Evolutionary conservation across 2,888 invertebrate species (phyloP).

Genomic region (Malthinus seriepunctatus): DNA sequence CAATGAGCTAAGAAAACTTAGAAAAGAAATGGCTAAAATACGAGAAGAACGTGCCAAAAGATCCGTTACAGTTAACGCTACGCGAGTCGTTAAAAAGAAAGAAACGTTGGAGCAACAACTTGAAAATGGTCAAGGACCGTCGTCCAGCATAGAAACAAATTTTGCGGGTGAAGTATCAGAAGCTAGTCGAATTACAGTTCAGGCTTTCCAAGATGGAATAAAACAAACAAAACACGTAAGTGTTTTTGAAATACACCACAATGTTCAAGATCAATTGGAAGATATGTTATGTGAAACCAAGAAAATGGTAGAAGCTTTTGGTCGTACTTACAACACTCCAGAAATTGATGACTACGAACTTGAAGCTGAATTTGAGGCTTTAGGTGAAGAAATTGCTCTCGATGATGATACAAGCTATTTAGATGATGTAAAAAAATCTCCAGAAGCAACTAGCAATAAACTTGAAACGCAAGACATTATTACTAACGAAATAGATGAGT

Average conservation of each 20-base stretch:
- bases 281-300: slow-evolving; percentile 97
- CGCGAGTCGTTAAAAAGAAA: too few species aligned
- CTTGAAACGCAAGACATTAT: slow-evolving; percentile 70
- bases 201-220: slow-evolving; percentile 97
- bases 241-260: slow-evolving; percentile 96
- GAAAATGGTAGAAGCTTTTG: slow-evolving; percentile 95
- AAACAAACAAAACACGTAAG: slow-evolving; percentile 99
- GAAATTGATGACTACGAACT: slow-evolving; percentile 98
- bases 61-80: too few species aligned
- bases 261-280: slow-evolving; percentile 95
- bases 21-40: too few species aligned
- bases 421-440: slow-evolving; percentile 93
- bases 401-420: slow-evolving; percentile 95
- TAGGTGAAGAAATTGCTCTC: slow-evolving; percentile 94
- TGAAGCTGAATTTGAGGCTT: slow-evolving; percentile 90
- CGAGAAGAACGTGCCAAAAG: too few species aligned
- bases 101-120: too few species aligned
- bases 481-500: too few species aligned
- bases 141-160: too few species aligned
- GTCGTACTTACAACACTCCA: slow-evolving; percentile 93
- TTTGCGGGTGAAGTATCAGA: slow-evolving; percentile 95
- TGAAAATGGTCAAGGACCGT: too few species aligned
- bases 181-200: slow-evolving; percentile 91
- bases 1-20: too few species aligned
- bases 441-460: slow-evolving; percentile 89